Evolutionary conservation across 2,888 invertebrate genomes (phyloP).

Genomic region (Nineta flava): DNA sequence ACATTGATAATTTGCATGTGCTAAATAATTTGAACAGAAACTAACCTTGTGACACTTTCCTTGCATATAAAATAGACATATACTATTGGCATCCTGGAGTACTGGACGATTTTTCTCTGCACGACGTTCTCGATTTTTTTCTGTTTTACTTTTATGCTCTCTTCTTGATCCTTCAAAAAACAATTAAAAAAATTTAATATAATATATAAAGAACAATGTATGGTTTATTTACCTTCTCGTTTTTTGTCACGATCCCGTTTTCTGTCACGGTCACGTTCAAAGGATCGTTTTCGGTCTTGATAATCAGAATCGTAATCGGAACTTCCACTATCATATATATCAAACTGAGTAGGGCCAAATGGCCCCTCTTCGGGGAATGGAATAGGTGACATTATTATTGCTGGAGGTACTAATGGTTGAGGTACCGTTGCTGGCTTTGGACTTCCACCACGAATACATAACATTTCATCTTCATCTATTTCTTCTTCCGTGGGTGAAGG

Average conservation of each 20-base stretch:
- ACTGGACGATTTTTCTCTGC: constrained; percentile 33
- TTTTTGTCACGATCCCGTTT: constrained; percentile 5
- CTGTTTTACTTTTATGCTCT: constrained; percentile 9
- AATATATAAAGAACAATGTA: not conserved
- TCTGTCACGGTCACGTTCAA: constrained; percentile 13
- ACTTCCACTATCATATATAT: constrained; percentile 35
- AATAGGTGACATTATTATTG: not conserved
- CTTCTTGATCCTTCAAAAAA: constrained; percentile 8
- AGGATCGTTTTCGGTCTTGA: not conserved
- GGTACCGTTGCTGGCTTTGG: constrained; percentile 26
- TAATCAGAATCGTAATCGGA: constrained; percentile 36
- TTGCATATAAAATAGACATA: constrained; percentile 75
- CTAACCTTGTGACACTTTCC: constrained; percentile 65
- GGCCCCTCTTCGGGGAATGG: not conserved
- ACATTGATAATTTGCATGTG: not conserved
- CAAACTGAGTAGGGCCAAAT: not conserved
- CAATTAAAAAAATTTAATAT: too few relatives aligned
- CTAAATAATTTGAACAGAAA: not conserved
- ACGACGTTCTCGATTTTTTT: constrained; percentile 29
- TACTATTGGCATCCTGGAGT: constrained; percentile 48
- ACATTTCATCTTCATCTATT: constrained; percentile 63
- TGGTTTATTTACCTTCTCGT: constrained; percentile 3
- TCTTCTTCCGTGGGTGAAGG: constrained; percentile 28
- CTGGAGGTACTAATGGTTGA: constrained; percentile 18
- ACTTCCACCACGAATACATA: constrained; percentile 64